phyloP scores from a whole-genome alignment of 1,140 invertebrate genomes.

The Asobara japonica region DNA sequence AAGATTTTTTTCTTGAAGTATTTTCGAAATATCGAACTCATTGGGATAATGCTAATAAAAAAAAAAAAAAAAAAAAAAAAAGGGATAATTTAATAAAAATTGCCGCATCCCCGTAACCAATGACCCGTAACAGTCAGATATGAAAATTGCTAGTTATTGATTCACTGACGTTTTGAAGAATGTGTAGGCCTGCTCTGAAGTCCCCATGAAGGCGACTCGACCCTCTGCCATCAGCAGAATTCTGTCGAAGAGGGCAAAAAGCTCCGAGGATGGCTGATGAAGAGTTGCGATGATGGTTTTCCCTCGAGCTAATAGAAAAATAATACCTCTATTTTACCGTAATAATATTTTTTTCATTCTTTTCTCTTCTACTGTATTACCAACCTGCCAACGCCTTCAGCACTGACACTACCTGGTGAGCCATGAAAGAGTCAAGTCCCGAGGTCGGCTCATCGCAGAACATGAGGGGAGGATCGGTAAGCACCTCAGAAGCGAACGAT shows the following conservation, averaged over 20 bases:
- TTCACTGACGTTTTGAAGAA: constrained; percentile 84
- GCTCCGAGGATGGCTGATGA: constrained; percentile 95
- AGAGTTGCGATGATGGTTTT: constrained; percentile 95
- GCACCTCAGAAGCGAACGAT: constrained; percentile 94
- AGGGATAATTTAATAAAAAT: too few relatives aligned
- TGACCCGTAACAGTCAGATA: too few relatives aligned
- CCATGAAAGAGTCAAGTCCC: constrained; percentile 87
- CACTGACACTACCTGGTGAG: constrained; percentile 87
- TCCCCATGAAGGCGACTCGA: constrained; percentile 88
- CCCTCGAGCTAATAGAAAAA: constrained; percentile 65
- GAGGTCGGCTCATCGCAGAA: constrained; percentile 98
- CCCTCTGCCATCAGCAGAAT: constrained; percentile 93
- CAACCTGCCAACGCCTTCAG: constrained; percentile 78
- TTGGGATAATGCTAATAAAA: too few relatives aligned
- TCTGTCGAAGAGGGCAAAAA: constrained; percentile 93
- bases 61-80: too few relatives aligned
- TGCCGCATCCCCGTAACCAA: too few relatives aligned
- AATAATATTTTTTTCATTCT: background rate
- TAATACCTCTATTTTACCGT: background rate
- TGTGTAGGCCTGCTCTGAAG: constrained; percentile 77
- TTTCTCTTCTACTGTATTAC: constrained; percentile 15
- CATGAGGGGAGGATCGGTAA: constrained; percentile 94
- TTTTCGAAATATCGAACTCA: too few relatives aligned
- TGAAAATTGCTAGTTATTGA: too few relatives aligned
- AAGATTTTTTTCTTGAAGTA: too few relatives aligned